phyloP scores from a whole-genome alignment of 2,113 vertebrate species.

The Todiramphus chloris region DNA sequence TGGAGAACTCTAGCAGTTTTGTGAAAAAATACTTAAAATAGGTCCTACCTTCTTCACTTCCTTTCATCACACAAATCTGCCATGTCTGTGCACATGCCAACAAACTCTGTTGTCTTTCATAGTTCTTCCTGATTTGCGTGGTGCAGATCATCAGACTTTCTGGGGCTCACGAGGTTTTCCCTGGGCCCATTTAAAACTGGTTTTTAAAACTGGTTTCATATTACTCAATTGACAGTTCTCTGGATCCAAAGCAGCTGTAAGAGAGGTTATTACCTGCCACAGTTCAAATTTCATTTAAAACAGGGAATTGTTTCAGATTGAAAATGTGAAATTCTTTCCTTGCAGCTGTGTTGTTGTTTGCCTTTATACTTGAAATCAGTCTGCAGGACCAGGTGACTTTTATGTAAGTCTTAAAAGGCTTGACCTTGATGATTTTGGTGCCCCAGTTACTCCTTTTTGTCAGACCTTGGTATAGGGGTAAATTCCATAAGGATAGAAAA shows the following conservation, averaged over 20 bases:
- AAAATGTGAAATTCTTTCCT: constrained; percentile 1
- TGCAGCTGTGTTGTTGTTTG: background rate
- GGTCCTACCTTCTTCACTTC: background rate
- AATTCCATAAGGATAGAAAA: background rate
- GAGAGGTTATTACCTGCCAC: background rate
- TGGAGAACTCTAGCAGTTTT: background rate
- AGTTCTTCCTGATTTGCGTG: accelerated
- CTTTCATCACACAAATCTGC: background rate
- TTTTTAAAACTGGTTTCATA: background rate
- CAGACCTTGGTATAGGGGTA: background rate
- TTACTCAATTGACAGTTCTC: background rate
- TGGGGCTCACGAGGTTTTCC: background rate
- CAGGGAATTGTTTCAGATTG: background rate
- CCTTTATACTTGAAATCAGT: background rate
- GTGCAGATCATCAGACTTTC: background rate
- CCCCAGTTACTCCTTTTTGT: background rate
- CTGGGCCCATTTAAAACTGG: background rate
- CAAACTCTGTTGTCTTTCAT: background rate
- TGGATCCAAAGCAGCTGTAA: background rate
- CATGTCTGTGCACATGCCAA: background rate
- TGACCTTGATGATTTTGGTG: constrained; percentile 29
- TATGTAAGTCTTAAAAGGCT: constrained; percentile 35
- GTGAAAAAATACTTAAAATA: background rate
- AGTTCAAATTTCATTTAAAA: background rate
- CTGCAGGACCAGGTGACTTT: constrained; percentile 35